Base-by-base conservation (phyloP, 2,113 vertebrate species). In the Hoplias malabaricus region DNA sequence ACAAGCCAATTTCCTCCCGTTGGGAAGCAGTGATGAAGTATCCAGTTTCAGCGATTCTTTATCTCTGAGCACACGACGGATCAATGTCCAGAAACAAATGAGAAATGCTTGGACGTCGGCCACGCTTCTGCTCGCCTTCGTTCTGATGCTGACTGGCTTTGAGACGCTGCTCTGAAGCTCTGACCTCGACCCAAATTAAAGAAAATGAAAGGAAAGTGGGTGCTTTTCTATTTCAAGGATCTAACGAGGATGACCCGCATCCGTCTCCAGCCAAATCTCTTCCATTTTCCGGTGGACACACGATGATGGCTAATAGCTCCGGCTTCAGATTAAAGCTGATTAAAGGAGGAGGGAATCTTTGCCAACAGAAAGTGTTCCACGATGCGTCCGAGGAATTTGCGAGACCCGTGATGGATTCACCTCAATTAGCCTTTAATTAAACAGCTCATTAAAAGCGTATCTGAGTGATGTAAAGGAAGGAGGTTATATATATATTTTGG, bases 361-460 rank as follows among this genome's bases (percentile, higher is more conserved):
- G 75, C 70, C 71, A 82, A 72, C 42, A 40, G 42, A 57, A 43
- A 25, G 43, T 10, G 29, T 74, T 50, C 61, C 53, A 46, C 48
- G 33, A 56, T 40, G 13, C 36, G 61, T 13, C 66, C 25, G 36
- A 90, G 85, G 84, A 90, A 91, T 92, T n/a, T 90, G 90, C 89
- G 75, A 79, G 92, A 90, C 82, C 90, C 93, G 89, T 93, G 93
- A 94, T 93, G 93, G 92, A 93, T 92, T 94, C 92, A 93, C 92
- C 92, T 93, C 93, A 94, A 95, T 95, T 95, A 95, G 90, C 91
- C 92, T 93, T 94, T 94, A 93, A 94, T 93, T 94, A 94, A 95
- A 90, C 88, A 92, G 87, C 90, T 93, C 84, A 91, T 94, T 94
- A 93, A 93, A 93, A 92, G 81, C 84, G 88, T 86, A 92, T 92